These are phyloP conservation scores for Matsumurasca onukii DNA, from an alignment of 1,140 invertebrate genomes.

Conservation along the genomic window DNA sequence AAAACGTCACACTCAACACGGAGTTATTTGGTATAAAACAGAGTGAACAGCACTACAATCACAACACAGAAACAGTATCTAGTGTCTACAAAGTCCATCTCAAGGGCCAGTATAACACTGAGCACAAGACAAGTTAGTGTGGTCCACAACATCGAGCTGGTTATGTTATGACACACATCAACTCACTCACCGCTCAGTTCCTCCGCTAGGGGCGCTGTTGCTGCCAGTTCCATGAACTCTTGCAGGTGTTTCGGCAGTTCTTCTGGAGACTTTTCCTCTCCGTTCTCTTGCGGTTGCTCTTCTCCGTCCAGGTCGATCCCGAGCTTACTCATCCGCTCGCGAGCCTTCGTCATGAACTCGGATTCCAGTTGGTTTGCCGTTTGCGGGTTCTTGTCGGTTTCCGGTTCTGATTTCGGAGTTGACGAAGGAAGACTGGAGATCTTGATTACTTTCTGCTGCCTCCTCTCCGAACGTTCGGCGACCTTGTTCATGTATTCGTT, in stretches of 20 bases:
- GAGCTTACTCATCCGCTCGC: slow-evolving; percentile 57
- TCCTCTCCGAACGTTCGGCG: slow-evolving; percentile 72
- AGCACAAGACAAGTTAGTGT: background rate
- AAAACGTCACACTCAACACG: no score
- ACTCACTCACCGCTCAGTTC: slow-evolving; percentile 11
- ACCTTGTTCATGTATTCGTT: slow-evolving; percentile 78
- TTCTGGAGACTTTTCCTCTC: slow-evolving; percentile 29
- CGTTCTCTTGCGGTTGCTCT: background rate
- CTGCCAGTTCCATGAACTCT: slow-evolving; percentile 67
- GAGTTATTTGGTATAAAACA: background rate
- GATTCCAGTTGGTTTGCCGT: slow-evolving; percentile 35
- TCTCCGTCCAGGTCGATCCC: slow-evolving; percentile 48
- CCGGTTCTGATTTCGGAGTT: background rate
- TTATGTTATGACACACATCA: slow-evolving; percentile 1
- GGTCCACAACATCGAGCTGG: slow-evolving; percentile 14
- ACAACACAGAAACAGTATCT: slow-evolving; percentile 13
- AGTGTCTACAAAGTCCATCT: slow-evolving; percentile 6
- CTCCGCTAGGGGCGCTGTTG: slow-evolving; percentile 47
- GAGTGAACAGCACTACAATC: background rate
- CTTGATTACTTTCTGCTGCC: slow-evolving; percentile 75
- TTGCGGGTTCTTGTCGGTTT: slow-evolving; percentile 33
- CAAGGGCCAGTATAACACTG: background rate
- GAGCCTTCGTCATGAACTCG: slow-evolving; percentile 40
- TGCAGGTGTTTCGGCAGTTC: slow-evolving; percentile 68
- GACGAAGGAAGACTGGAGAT: slow-evolving; percentile 50